Evolutionary conservation across 2,797 vertebrate genomes (phyloP).

Genomic region (Cyclopterus lumpus): DNA sequence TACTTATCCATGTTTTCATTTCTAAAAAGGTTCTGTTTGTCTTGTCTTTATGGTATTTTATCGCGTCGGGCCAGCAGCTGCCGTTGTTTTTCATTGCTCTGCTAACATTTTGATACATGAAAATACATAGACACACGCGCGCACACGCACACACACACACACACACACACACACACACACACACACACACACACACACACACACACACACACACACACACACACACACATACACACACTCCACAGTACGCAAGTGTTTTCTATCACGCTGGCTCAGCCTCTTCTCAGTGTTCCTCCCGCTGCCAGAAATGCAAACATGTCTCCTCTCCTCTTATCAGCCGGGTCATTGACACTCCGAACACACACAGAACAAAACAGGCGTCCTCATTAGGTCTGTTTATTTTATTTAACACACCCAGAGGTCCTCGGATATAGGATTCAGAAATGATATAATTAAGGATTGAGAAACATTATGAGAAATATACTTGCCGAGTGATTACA

Average conservation of each 20-base stretch:
- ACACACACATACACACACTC: background rate
- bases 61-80: conserved; percentile 16
- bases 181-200: background rate
- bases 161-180: background rate
- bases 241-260: conserved; percentile 33
- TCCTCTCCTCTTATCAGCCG: conserved; percentile 42
- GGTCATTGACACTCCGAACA: conserved; percentile 49
- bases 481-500: background rate
- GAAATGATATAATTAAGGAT: background rate
- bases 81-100: conserved; percentile 1
- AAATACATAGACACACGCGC: background rate
- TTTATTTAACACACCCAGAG: conserved; percentile 1
- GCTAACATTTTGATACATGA: background rate
- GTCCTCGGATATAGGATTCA: too few relatives aligned
- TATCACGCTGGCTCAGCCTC: conserved; percentile 32
- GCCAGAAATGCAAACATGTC: conserved; percentile 48
- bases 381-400: conserved; percentile 10
- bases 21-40: background rate
- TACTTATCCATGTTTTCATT: too few relatives aligned
- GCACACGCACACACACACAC: background rate
- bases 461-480: background rate
- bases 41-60: background rate
- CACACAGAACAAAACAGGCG: conserved; percentile 20
- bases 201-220: background rate
- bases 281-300: conserved; percentile 34